Percentiles rank a stretch among this genome's conserved stretches.
phyloP scores from a whole-genome alignment of 2,797 vertebrate species.

The Alca torda region DNA sequence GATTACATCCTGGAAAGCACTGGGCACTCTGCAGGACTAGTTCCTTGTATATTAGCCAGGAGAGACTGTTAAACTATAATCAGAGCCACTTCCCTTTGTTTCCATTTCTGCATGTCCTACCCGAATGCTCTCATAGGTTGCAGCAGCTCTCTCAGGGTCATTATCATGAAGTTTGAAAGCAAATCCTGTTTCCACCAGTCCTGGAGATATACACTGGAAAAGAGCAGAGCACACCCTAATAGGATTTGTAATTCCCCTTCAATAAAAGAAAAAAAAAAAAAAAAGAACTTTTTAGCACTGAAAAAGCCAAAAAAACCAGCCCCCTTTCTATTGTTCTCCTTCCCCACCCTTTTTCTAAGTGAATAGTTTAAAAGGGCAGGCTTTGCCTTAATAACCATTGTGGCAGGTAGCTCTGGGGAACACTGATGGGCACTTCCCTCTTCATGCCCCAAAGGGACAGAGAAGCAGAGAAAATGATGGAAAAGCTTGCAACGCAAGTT shows the following conservation, averaged over 20 bases:
- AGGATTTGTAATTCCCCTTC: conserved; percentile 30
- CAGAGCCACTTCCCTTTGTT: neutral
- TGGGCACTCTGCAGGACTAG: neutral
- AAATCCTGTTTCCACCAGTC: conserved; percentile 94
- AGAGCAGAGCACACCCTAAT: conserved; percentile 57
- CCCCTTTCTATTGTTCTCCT: neutral
- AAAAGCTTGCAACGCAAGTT: neutral
- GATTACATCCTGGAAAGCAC: neutral
- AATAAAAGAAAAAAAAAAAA: neutral
- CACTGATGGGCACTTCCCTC: neutral
- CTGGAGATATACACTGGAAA: conserved; percentile 93
- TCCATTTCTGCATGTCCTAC: conserved; percentile 73
- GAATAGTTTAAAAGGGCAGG: neutral
- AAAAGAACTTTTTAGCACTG: neutral
- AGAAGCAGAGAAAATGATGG: neutral
- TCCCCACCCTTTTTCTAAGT: neutral
- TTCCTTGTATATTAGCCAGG: neutral
- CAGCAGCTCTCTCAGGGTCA: conserved; percentile 91
- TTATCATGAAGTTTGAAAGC: conserved; percentile 93
- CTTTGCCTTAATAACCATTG: neutral
- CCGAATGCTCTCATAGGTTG: conserved; percentile 92
- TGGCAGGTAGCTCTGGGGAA: neutral
- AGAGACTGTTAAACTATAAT: neutral
- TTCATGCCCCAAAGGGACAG: neutral
- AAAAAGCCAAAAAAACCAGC: neutral